Base-by-base conservation (phyloP, 1,140 invertebrate species). In the Drosophila orosa region DNA sequence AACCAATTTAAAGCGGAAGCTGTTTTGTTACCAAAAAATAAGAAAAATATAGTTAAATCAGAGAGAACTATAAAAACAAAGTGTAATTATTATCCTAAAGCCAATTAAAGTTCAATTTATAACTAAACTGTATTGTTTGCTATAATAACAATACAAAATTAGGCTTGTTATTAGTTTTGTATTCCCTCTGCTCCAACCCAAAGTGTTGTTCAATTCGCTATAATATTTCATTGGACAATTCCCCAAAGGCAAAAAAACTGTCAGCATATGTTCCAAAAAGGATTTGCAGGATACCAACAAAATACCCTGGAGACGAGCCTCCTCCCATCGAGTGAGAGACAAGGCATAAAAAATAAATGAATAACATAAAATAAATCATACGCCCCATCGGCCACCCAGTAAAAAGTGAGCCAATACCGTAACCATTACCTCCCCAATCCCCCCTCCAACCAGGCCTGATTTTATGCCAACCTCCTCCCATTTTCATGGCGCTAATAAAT, bases 331-430 rank as follows among this genome's bases (percentile, higher is more conserved):
- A 48, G 25, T n/a, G 33, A 45, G 31, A 67, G 40, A 67, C 57
- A 63, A 73, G 39, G 61, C 24, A 68, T 73, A 61, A 50, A 77
- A 74, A 81, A 85, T 86, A 85, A 85, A 85, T 81, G 74, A 84
- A 83, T 71, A 65, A 62, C 83, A 87, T 87, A 87, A 87, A 87
- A 87, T 87, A 87, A 87, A 87, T 87, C 83, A 87, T 87, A 87
- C 83, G 83, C 83, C 83, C 78, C 83, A 87, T 87, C 83, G 78
- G 83, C 68, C 82, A 63, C 52, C 65, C 73, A 44, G 72, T 48
- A 71, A 75, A 81, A 79, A 86, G 56, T 50, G 67, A 79, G 82
- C 66, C 83, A 87, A 82, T 87, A 65, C 78, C 61, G 69, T 78
- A 68, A 65, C 78, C 83, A 85, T 86, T 86, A 71, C 50, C 50